Evolutionary conservation across 1,140 invertebrate genomes (phyloP), one percentile per base, ranked within the genome.

Genomic region (Drosophila prosaltans): DNA sequence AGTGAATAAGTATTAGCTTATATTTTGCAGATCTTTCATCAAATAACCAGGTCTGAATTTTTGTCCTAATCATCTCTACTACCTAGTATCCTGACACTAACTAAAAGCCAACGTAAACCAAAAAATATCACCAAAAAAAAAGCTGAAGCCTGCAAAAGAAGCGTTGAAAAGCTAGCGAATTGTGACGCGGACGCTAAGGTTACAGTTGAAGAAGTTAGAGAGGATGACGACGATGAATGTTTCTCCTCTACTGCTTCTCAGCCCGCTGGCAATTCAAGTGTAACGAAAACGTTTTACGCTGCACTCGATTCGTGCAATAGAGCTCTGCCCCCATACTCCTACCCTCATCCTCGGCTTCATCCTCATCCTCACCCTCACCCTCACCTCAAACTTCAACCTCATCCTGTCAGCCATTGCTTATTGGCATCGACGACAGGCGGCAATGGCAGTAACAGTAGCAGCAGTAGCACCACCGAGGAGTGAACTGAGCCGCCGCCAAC

Each of bases 351-450:
- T 1, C 43, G 30, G 21, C 54, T 16, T 36, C 32, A 67, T 39
- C 28, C 41, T 26, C 24, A 39, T 24, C 30, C 41, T 41, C 30
- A 36, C 24, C 26, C 11, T 39, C 7, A n/a, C 24, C 2, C n/a
- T 36, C 2, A 21, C 0, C 11, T n/a, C 48, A 41, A 9, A 28
- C 69, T 62, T 24, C 65, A 57, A 26, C 39, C 21, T 32, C 41
- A 64, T 51, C 21, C 45, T 70, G 30, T 54, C 21, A 43, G 28
- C 43, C 66, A 72, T 63, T 74, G 69, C 78, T 86, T 82, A 88
- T 88, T 86, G 82, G 79, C 83, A 77, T 77, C 83, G 83, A 86
- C 83, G 83, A 86, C 72, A 86, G 79, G 67, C 82, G 57, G 69
- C 79, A 70, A 86, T 83, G 82, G 69, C 83, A 86, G 45, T 9